Percentiles rank a stretch among this genome's conserved stretches.
Conservation (phyloP, 35 echinoderm and acorn worm genomes). For the Holothuria glaberrima region DNA sequence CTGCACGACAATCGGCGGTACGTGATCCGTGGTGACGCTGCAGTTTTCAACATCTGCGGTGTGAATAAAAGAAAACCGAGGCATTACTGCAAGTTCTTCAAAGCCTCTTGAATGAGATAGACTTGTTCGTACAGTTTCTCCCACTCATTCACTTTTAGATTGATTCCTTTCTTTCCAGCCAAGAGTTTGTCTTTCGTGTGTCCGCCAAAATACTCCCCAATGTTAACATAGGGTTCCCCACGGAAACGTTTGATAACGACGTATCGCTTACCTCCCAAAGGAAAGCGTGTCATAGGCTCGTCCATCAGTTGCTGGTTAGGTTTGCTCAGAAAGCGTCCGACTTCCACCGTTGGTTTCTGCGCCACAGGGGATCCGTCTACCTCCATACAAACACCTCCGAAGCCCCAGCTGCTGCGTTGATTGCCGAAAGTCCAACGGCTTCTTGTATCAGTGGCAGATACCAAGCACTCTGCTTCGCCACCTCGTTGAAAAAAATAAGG, state of each 20-base stretch:
- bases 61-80: no score
- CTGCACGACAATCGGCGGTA: no score
- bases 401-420: no score
- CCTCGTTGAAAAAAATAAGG: not conserved
- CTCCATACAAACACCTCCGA: not conserved
- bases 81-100: not conserved
- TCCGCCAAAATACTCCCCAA: not conserved
- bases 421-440: not conserved
- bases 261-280: not conserved
- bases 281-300: not conserved
- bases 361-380: not conserved
- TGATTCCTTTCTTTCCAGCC: conserved; percentile 23
- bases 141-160: not conserved
- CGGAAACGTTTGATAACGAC: not conserved
- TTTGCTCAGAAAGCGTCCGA: not conserved
- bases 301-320: not conserved
- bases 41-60: not conserved
- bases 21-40: no score
- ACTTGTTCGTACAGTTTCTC: conserved; percentile 6
- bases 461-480: not conserved
- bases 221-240: not conserved
- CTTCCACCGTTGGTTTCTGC: not conserved
- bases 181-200: not conserved
- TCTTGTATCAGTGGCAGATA: not conserved
- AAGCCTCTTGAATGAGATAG: not conserved